These are phyloP conservation scores for Tupaia chinensis DNA, from an alignment of 2,113 vertebrate species.

Conservation along the genomic window DNA sequence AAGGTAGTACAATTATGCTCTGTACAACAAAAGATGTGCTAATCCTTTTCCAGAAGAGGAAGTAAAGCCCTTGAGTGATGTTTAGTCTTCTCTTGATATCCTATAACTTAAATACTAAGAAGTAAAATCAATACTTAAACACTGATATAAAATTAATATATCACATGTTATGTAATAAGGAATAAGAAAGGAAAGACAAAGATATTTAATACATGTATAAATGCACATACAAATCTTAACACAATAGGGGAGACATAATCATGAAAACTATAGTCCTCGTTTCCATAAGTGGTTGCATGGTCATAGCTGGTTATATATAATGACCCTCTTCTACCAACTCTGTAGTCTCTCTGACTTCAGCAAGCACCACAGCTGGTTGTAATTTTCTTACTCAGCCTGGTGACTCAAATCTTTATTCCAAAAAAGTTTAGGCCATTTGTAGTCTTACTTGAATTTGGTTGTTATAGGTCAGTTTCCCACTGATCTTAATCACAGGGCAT, in stretches of 20 bases:
- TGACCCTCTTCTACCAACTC: not conserved
- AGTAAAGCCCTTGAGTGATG: not conserved
- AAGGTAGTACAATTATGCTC: not conserved
- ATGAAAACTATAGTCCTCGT: not conserved
- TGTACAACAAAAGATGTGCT: not conserved
- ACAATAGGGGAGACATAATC: not conserved
- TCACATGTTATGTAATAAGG: not conserved
- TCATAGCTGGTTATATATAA: not conserved
- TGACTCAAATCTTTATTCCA: not conserved
- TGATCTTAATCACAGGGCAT: not conserved
- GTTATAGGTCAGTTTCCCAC: not conserved
- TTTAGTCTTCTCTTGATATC: not conserved
- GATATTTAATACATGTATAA: not conserved
- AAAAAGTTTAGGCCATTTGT: not conserved
- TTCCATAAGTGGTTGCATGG: no score
- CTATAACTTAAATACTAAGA: not conserved
- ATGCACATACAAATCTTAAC: not conserved
- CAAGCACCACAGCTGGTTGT: not conserved
- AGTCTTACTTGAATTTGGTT: not conserved
- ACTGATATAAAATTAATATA: not conserved
- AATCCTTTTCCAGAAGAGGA: not conserved
- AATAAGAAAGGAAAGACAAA: not conserved
- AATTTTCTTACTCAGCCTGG: not conserved
- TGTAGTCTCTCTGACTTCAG: not conserved
- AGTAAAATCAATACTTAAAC: not conserved